phyloP scores from a whole-genome alignment of 2,797 vertebrate species.

The Sebastes reedi region DNA sequence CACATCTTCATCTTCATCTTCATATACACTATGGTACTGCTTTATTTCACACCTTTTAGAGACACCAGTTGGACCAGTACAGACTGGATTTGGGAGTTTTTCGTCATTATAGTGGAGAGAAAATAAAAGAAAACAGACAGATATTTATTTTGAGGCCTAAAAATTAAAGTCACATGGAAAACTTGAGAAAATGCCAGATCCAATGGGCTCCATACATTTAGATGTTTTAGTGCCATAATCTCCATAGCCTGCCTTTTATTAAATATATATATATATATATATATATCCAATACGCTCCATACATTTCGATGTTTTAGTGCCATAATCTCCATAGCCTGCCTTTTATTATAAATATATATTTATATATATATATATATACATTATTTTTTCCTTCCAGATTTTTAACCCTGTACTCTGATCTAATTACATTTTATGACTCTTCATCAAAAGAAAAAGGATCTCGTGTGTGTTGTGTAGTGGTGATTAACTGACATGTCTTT shows the following conservation, averaged over 20 bases:
- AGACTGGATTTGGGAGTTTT: not conserved
- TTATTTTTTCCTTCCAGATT: not conserved
- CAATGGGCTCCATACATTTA: not conserved
- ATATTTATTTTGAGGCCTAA: not conserved
- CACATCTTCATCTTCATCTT: not conserved
- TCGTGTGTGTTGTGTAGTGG: not conserved
- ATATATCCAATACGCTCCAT: no score
- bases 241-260: not conserved
- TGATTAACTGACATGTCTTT: slow-evolving; percentile 24
- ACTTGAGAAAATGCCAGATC: not conserved
- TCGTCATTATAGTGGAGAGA: not conserved
- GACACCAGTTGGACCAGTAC: rapidly evolving
- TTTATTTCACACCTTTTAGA: not conserved
- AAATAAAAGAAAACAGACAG: not conserved
- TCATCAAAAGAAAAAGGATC: not conserved
- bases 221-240: not conserved
- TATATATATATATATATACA: no score
- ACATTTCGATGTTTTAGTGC: no score
- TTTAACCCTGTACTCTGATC: not conserved
- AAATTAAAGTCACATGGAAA: not conserved
- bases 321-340: no score
- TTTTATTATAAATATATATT: no score
- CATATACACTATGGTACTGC: rapidly evolving
- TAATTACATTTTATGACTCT: slow-evolving; percentile 2
- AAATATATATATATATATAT: not conserved